Base-by-base conservation (phyloP, 1,140 invertebrate genomes). In the Battus philenor region DNA sequence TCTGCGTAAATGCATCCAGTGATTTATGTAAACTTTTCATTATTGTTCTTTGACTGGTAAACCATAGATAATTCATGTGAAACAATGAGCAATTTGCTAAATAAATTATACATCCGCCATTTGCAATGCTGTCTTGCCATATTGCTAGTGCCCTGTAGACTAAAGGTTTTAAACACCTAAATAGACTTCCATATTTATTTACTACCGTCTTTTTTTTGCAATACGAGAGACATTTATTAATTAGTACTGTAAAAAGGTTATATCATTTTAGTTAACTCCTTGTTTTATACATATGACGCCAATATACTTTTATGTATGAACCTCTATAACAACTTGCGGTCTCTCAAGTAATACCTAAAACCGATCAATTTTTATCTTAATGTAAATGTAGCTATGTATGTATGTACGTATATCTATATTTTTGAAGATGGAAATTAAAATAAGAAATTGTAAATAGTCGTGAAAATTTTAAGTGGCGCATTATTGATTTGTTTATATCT, bases 41-140 rank as follows among this genome's bases (percentile, higher is more conserved):
- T 79, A 84, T 84, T 80, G 77, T 84, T 80, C 9, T 80, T 68
- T 78, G 64, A 54, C 49, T 79, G 72, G 70, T 82, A 81, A 81
- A 69, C 61, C 73, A 74, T 76, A 62, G 60, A 67, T 70, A 78
- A 81, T 78, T 71, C 67, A 73, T 41, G 47, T 63, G 70, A 68
- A 78, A 85, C 81, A 85, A 85, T 85, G 76, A 80, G 77, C 78
- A 71, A 82, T 85, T 82, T 76, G 64, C 68, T 72, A 78, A 80
- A 81, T 77, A 82, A 67, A 81, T 82, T 77, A 78, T 68, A 73
- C 77, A 75, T 79, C 75, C 78, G 81, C 76, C 77, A 81, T 78
- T 67, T 60, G 61, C 78, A 80, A 72, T 79, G 69, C 66, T 77
- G 72, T 85, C 81, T 85, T 85, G 81, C 81, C 81, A 85, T 85